Percentiles rank a stretch among this genome's conserved stretches.
These are phyloP conservation scores for Argopecten irradians DNA, from an alignment of 1,140 invertebrate genomes.

Conservation along the genomic window DNA sequence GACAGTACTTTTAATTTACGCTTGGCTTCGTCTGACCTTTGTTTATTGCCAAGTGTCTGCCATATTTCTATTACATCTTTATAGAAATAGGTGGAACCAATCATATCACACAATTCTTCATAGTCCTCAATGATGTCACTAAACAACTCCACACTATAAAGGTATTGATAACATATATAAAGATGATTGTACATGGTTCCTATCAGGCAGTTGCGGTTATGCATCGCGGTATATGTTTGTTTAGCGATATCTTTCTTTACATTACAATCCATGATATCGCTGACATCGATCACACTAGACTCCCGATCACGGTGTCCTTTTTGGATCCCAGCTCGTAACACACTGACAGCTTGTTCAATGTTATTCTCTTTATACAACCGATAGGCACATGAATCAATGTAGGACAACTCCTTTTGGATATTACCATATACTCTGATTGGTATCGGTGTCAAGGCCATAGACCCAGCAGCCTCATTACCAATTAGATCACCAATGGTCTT, in stretches of 20 bases:
- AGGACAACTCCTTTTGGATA: background rate
- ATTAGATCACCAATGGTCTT: background rate
- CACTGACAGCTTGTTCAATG: background rate
- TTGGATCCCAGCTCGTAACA: background rate
- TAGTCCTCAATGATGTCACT: background rate
- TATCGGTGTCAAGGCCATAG: background rate
- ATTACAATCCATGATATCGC: background rate
- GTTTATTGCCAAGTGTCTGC: background rate
- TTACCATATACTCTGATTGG: background rate
- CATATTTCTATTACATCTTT: background rate
- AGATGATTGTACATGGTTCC: background rate
- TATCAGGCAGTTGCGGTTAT: background rate
- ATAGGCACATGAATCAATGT: background rate
- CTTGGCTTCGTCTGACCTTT: background rate
- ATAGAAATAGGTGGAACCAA: background rate
- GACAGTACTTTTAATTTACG: background rate
- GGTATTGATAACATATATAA: background rate
- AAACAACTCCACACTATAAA: background rate
- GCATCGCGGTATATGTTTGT: background rate
- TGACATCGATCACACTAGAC: background rate
- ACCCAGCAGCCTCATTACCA: background rate
- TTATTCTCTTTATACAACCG: background rate
- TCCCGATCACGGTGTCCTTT: background rate
- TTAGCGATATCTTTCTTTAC: background rate
- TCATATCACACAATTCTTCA: background rate